These are phyloP conservation scores for Cheilosia scutellata DNA, from an alignment of 2,888 invertebrate species.

Conservation along the genomic window DNA sequence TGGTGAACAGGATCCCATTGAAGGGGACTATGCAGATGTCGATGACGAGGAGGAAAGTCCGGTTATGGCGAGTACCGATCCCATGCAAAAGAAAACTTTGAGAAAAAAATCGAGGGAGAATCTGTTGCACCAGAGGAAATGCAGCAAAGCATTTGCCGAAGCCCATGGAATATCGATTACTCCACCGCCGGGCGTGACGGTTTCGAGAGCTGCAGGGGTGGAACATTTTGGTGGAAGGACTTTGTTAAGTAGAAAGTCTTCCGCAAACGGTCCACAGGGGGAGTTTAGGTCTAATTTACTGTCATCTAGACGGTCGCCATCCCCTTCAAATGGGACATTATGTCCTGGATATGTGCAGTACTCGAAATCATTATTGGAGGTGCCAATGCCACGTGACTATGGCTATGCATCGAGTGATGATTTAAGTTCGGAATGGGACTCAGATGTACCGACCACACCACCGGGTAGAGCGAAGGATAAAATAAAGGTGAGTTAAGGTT, in stretches of 20 bases:
- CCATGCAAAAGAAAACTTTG: constrained; percentile 79
- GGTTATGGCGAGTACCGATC: constrained; percentile 43
- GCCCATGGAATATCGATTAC: constrained; percentile 82
- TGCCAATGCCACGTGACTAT: constrained; percentile 91
- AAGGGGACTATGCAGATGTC: constrained; percentile 65
- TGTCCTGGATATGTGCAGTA: constrained; percentile 92
- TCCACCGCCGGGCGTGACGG: constrained; percentile 57
- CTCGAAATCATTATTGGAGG: constrained; percentile 90
- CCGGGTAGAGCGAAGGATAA: constrained; percentile 73
- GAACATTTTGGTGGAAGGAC: constrained; percentile 67
- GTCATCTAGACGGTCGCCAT: constrained; percentile 84
- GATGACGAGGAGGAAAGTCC: constrained; percentile 73
- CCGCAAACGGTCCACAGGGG: constrained; percentile 1
- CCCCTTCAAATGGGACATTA: constrained; percentile 83
- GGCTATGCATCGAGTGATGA: constrained; percentile 96
- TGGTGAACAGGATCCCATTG: constrained; percentile 44
- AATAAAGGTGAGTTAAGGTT: constrained; percentile 77
- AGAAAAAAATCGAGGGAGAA: constrained; percentile 82
- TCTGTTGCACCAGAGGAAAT: constrained; percentile 81
- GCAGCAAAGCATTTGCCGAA: constrained; percentile 83
- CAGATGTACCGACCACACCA: constrained; percentile 87
- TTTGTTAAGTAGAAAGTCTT: constrained; percentile 19
- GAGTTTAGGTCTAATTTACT: constrained; percentile 35
- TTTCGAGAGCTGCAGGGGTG: constrained; percentile 19
- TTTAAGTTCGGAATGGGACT: constrained; percentile 96